A percentile compares a stretch with the other conserved stretches of the same genome.
phyloP scores from a whole-genome alignment of 2,888 invertebrate species.

The Bhutanitis thaidina region DNA sequence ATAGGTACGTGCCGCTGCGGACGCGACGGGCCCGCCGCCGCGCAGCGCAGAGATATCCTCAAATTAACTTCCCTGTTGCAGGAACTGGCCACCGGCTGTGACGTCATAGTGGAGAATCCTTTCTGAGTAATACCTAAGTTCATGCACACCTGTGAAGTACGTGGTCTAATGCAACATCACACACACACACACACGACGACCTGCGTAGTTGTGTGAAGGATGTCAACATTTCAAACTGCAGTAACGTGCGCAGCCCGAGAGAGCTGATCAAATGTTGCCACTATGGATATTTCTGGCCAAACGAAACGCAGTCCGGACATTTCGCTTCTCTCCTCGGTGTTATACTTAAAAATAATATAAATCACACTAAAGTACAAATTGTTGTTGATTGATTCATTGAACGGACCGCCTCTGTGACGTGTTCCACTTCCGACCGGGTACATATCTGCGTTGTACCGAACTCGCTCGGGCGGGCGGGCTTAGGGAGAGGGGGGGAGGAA shows the following conservation, averaged over 20 bases:
- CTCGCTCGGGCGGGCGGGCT: too few relatives aligned
- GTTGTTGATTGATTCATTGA: slow-evolving; percentile 13
- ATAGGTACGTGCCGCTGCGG: slow-evolving; percentile 50
- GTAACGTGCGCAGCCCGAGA: too few relatives aligned
- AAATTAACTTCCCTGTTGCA: slow-evolving; percentile 19
- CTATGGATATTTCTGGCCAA: too few relatives aligned
- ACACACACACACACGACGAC: too few relatives aligned
- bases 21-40: slow-evolving; percentile 46
- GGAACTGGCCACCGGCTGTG: slow-evolving; percentile 30
- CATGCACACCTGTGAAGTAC: neutral
- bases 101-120: slow-evolving; percentile 30
- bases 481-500: too few relatives aligned
- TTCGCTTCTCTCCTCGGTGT: slow-evolving; percentile 10
- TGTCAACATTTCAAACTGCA: too few relatives aligned
- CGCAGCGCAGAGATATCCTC: slow-evolving; percentile 28
- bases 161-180: too few relatives aligned
- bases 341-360: slow-evolving; percentile 2
- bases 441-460: slow-evolving; percentile 7
- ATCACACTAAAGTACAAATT: slow-evolving; percentile 19
- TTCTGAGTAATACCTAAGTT: slow-evolving; percentile 22
- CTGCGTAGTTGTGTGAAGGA: too few relatives aligned
- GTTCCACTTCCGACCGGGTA: slow-evolving; percentile 7
- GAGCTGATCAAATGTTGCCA: too few relatives aligned
- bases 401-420: slow-evolving; percentile 6
- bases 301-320: neutral